Evolutionary conservation across 2,888 invertebrate genomes (phyloP).

Genomic region (Portevinia maculata): DNA sequence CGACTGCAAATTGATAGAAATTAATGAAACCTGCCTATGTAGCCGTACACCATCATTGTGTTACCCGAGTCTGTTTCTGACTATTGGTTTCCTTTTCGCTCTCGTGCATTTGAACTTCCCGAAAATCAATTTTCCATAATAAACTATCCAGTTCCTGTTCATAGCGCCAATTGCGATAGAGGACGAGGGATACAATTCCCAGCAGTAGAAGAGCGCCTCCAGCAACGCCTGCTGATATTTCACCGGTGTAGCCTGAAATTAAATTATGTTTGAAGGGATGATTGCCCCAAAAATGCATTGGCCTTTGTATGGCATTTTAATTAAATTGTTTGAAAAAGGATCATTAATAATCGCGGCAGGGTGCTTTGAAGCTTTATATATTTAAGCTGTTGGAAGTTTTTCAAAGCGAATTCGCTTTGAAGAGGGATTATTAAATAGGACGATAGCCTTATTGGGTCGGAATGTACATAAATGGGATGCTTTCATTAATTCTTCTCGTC

Average conservation of each 20-base stretch:
- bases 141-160: constrained; percentile 96
- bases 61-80: constrained; percentile 81
- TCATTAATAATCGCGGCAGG: no score
- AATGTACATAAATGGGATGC: no score
- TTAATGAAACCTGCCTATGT: neutral
- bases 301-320: constrained; percentile 13
- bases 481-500: no score
- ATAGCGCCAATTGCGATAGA: constrained; percentile 96
- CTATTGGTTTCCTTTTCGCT: constrained; percentile 83
- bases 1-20: constrained; percentile 79
- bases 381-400: neutral
- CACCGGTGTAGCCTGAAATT: constrained; percentile 89
- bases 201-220: constrained; percentile 90
- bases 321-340: constrained; percentile 22
- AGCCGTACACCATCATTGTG: neutral
- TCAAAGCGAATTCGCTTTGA: no score
- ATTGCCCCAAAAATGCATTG: neutral
- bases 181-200: constrained; percentile 88
- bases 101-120: constrained; percentile 91
- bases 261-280: constrained; percentile 5
- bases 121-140: constrained; percentile 96
- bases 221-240: constrained; percentile 91
- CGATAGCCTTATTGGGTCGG: no score
- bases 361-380: neutral
- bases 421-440: no score